A percentile compares a stretch with the other conserved stretches of the same genome.
Evolutionary conservation across 2,113 vertebrate genomes (phyloP).

Genomic region (Dicerorhinus sumatrensis): DNA sequence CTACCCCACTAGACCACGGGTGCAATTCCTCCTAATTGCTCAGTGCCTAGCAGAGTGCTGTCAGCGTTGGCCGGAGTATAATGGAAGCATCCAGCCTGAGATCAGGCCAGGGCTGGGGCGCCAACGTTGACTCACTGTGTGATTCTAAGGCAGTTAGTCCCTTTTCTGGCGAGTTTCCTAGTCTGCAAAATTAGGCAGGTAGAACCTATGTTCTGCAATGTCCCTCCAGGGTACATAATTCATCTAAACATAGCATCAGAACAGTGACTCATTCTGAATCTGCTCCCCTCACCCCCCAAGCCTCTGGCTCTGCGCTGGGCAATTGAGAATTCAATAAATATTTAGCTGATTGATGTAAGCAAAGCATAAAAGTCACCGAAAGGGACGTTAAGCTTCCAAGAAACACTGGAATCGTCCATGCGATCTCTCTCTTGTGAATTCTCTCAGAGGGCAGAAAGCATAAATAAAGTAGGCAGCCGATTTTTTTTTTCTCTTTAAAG

Average conservation of each 20-base stretch:
- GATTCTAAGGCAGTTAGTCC: neutral
- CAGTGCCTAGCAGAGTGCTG: neutral
- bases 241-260: neutral
- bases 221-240: neutral
- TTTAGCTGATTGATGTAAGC: constrained; percentile 71
- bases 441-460: constrained; percentile 65
- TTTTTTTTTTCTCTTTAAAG: constrained; percentile 70
- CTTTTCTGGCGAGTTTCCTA: neutral
- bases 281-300: neutral
- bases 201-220: neutral
- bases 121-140: neutral
- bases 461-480: constrained; percentile 80
- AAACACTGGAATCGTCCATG: constrained; percentile 75
- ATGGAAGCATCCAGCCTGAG: neutral
- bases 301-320: neutral
- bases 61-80: neutral
- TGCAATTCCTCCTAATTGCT: neutral
- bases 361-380: constrained; percentile 79
- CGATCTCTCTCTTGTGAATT: constrained; percentile 87
- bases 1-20: too few species aligned
- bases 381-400: constrained; percentile 70
- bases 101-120: neutral
- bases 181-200: neutral
- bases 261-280: neutral
- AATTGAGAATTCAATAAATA: constrained; percentile 67